These are phyloP conservation scores for Mohoua ochrocephala DNA, from an alignment of 2,113 vertebrate species.

Conservation along the genomic window DNA sequence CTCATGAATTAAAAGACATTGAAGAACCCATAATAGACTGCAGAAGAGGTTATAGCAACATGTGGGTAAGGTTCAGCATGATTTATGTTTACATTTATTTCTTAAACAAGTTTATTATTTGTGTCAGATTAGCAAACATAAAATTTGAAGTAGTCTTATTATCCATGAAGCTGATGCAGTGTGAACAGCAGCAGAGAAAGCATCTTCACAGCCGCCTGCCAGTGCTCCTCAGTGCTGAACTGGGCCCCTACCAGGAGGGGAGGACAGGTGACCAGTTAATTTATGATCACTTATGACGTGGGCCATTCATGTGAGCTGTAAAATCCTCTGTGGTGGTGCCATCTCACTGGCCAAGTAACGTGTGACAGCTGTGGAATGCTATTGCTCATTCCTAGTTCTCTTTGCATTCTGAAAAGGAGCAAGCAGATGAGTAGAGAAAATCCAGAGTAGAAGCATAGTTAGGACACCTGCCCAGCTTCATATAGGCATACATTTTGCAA, in stretches of 20 bases:
- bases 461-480: neutral
- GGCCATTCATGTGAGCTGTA: neutral
- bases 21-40: neutral
- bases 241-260: neutral
- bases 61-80: neutral
- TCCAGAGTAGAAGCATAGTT: neutral
- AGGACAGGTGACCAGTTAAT: neutral
- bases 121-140: neutral
- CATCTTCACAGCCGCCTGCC: fast-evolving
- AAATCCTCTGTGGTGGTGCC: neutral
- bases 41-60: neutral
- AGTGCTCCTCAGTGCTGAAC: neutral
- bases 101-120: neutral
- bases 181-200: neutral
- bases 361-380: neutral
- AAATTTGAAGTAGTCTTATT: neutral
- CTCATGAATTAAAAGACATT: neutral
- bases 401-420: neutral
- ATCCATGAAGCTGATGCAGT: neutral
- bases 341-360: neutral
- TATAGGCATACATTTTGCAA: neutral
- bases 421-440: neutral
- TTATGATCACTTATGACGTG: neutral
- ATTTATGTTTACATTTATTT: neutral
- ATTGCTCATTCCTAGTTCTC: neutral